Percentiles rank a stretch among this genome's conserved stretches.
phyloP scores from a whole-genome alignment of 1,140 invertebrate species.

The Cylas formicarius region DNA sequence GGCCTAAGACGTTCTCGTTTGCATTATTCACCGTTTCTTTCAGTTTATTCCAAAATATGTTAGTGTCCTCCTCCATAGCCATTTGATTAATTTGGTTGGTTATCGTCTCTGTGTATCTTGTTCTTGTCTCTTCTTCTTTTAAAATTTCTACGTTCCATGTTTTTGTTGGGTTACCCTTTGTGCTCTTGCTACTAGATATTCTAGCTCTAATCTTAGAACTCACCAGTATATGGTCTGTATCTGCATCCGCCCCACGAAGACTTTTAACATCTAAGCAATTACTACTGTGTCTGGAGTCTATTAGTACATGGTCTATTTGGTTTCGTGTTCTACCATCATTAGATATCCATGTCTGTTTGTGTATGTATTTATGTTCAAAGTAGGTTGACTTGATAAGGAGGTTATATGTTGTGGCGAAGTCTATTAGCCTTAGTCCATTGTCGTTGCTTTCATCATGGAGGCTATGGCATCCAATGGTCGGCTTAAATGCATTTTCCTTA shows the following conservation, averaged over 20 bases:
- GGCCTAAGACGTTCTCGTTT: too few relatives aligned
- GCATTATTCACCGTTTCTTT: too few relatives aligned
- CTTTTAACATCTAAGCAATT: not conserved
- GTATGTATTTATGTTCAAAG: conserved; percentile 4
- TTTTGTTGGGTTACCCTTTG: too few relatives aligned
- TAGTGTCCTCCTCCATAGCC: too few relatives aligned
- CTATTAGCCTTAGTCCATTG: conserved; percentile 3
- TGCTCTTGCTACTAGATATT: too few relatives aligned
- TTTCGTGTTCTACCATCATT: not conserved
- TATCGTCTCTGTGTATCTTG: too few relatives aligned
- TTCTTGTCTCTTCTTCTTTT: too few relatives aligned
- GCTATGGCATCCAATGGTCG: not conserved
- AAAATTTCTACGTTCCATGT: too few relatives aligned
- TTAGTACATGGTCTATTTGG: conserved; percentile 3
- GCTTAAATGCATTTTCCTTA: not conserved
- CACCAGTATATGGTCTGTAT: conserved; percentile 1
- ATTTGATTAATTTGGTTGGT: too few relatives aligned
- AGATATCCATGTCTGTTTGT: not conserved
- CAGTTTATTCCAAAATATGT: too few relatives aligned
- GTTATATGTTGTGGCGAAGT: conserved; percentile 1
- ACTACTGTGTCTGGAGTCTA: conserved; percentile 2
- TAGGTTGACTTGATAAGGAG: not conserved
- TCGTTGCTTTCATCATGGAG: conserved; percentile 1
- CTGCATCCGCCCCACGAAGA: not conserved
- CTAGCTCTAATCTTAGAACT: not conserved